Conservation (phyloP, 2,888 invertebrate genomes). For the Eumerus sabulonum region DNA sequence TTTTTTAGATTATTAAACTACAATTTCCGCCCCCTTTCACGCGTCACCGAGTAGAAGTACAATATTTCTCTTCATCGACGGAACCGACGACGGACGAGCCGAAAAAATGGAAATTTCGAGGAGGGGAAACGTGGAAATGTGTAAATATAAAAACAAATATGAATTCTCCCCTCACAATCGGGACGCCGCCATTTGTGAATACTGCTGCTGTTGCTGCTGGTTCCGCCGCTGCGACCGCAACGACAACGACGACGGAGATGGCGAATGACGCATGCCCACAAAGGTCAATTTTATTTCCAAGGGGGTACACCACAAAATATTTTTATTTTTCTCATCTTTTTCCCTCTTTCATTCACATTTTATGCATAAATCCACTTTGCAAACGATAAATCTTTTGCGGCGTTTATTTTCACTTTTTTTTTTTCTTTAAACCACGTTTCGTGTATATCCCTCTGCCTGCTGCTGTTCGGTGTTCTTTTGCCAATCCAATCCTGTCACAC, state of each 20-base stretch:
- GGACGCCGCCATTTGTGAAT: slow-evolving; percentile 59
- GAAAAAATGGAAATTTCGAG: too few species aligned
- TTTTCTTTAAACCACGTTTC: slow-evolving; percentile 2
- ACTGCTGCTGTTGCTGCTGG: too few species aligned
- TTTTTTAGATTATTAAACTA: too few species aligned
- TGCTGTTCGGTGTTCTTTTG: background rate
- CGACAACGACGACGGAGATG: slow-evolving; percentile 57
- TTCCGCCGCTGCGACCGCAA: slow-evolving; percentile 35
- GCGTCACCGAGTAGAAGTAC: slow-evolving; percentile 9
- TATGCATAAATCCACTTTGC: slow-evolving; percentile 20
- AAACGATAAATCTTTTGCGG: background rate
- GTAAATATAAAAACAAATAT: slow-evolving; percentile 59
- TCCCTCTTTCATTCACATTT: slow-evolving; percentile 36
- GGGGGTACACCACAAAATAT: slow-evolving; percentile 66
- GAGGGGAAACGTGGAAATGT: slow-evolving; percentile 27
- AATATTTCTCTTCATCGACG: slow-evolving; percentile 24
- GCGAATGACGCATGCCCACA: slow-evolving; percentile 67
- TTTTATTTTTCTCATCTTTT: slow-evolving; percentile 64
- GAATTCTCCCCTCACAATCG: slow-evolving; percentile 63
- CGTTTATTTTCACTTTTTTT: too few species aligned
- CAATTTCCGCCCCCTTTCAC: slow-evolving; percentile 14
- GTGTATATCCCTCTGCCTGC: too few species aligned
- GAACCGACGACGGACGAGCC: too few species aligned
- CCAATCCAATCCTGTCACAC: too few species aligned
- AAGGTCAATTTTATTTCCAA: slow-evolving; percentile 68